Evolutionary conservation across 2,797 vertebrate species (phyloP), one percentile per base, ranked within the genome.

Genomic region (Etheostoma nigrum): DNA sequence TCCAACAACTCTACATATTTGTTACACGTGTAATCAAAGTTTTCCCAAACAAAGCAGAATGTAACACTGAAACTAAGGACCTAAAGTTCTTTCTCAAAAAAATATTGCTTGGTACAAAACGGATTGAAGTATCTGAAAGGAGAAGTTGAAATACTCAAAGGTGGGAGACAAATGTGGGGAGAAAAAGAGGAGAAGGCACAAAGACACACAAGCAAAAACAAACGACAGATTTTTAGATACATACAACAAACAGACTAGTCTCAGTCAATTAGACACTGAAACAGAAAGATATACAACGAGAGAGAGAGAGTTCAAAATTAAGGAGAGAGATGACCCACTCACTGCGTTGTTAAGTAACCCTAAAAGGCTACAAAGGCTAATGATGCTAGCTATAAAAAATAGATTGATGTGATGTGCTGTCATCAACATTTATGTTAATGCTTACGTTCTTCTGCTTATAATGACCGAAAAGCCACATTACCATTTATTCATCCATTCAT

Each of bases 361-460:
- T 55, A 19, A 72, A 63, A 55, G 18, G 47, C 74, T 36, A 36
- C 75, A 66, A 69, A 42, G 59, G 71, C 68, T 70, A 55, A 52
- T 73, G 57, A 69, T 67, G 49, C 13, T 27, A 27, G 27, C 27
- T 27, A 27, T 27, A 27, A 27, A 27, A 27, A 27, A 27, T 27
- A 27, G 4, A 27, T 72, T 64, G 10, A 78, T 65, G 62, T 11
- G 47, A 73, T 76, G 72, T 42, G 21, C 48, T 67, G 57, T 61
- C 73, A 62, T 80, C 57, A 78, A 30, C 33, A 9, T 66, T 84
- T 45, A 67, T 71, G 67, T 25, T 74, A 78, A 78, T 65, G 64
- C 52, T 18, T n/a, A 64, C 66, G 58, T 25, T 74, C 18, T n/a
- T 44, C 40, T 52, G 51, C 58, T 36, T 71, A 2, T 49, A 67